These are phyloP conservation scores for Tupaia tana DNA, from an alignment of 2,113 vertebrate genomes.

Conservation along the genomic window DNA sequence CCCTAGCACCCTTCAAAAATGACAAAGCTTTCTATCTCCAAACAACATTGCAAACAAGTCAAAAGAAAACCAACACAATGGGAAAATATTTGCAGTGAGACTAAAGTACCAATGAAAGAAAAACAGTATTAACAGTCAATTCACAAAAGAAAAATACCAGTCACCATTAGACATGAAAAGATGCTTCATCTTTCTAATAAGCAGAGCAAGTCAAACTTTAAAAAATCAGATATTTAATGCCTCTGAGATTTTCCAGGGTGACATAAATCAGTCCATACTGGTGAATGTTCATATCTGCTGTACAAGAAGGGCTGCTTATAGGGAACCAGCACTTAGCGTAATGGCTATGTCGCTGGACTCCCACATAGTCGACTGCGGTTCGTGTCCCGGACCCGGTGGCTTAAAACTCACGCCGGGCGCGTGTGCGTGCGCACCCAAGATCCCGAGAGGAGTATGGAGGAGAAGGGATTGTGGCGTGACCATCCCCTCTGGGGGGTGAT, in stretches of 20 bases:
- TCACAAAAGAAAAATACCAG: not conserved
- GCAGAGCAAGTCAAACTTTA: not conserved
- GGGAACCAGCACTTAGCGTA: no score
- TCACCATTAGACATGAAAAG: not conserved
- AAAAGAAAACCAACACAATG: not conserved
- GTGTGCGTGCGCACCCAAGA: no score
- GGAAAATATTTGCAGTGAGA: not conserved
- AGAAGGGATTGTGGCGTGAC: no score
- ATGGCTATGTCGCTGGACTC: no score
- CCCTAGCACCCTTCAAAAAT: not conserved
- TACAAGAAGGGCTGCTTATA: not conserved
- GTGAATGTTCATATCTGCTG: accelerated
- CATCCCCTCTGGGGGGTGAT: no score
- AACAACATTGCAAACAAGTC: not conserved
- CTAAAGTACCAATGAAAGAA: not conserved
- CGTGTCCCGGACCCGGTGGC: no score
- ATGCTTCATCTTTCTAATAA: not conserved
- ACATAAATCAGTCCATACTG: not conserved
- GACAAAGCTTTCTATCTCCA: not conserved
- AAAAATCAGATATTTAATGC: not conserved
- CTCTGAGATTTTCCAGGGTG: no score
- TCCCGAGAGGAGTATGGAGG: no score
- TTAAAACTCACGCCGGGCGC: no score
- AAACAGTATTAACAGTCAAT: not conserved
- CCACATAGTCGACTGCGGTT: no score